phyloP scores from a whole-genome alignment of 2,888 invertebrate species.

The Belgica antarctica region DNA sequence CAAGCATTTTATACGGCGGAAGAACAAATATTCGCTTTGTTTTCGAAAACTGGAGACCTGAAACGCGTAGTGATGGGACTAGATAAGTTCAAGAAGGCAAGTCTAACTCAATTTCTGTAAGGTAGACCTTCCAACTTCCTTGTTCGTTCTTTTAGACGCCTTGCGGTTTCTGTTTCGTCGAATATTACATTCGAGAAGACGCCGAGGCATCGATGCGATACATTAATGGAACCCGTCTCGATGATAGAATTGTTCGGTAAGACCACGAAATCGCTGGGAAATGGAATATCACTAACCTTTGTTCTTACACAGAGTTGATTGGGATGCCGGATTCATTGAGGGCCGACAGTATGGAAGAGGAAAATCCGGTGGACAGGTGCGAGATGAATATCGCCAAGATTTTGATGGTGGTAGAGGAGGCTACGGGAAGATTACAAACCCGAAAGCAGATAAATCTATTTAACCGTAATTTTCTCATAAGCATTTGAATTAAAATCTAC shows the following conservation, averaged over 20 bases:
- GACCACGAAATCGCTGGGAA: too few relatives aligned
- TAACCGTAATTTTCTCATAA: too few relatives aligned
- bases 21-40: constrained; percentile 96
- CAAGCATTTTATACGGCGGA: constrained; percentile 96
- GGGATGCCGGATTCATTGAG: constrained; percentile 99
- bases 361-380: constrained; percentile 96
- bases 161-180: constrained; percentile 98
- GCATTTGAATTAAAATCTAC: too few relatives aligned
- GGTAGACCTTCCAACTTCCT: neutral
- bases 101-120: neutral
- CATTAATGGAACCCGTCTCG: constrained; percentile 72
- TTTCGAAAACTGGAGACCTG: constrained; percentile 93
- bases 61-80: constrained; percentile 94
- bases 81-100: constrained; percentile 86
- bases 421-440: constrained; percentile 82
- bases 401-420: constrained; percentile 96
- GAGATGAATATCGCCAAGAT: constrained; percentile 97
- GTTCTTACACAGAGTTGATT: too few relatives aligned
- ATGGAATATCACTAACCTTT: too few relatives aligned
- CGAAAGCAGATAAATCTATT: neutral
- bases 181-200: constrained; percentile 77
- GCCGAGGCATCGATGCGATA: constrained; percentile 78
- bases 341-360: constrained; percentile 98
- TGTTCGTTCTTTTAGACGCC: constrained; percentile 64
- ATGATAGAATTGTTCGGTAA: constrained; percentile 95